phyloP scores from a whole-genome alignment of 2,797 vertebrate genomes.

The Brachyalestes nurse region DNA sequence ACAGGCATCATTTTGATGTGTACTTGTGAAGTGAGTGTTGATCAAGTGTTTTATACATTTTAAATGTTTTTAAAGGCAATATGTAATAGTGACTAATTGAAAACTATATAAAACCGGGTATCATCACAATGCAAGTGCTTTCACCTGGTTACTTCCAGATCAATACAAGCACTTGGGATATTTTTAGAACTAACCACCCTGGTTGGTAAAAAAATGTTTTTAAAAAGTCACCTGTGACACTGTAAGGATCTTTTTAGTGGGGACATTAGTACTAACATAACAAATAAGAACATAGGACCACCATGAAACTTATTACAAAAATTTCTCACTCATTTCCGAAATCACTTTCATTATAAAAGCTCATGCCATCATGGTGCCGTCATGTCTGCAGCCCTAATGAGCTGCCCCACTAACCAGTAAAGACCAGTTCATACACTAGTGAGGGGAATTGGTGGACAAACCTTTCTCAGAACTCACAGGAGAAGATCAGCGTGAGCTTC shows the following conservation, averaged over 20 bases:
- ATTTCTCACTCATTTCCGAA: constrained; percentile 61
- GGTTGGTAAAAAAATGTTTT: too few relatives aligned
- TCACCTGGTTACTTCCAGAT: not conserved
- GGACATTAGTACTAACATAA: constrained; percentile 2
- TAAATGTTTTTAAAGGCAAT: not conserved
- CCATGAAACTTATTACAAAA: constrained; percentile 52
- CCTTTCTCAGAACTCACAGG: constrained; percentile 50
- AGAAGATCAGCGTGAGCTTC: constrained; percentile 33
- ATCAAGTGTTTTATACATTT: constrained; percentile 20
- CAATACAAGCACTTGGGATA: not conserved
- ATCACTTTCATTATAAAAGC: constrained; percentile 45
- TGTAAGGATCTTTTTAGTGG: too few relatives aligned
- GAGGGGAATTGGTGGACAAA: constrained; percentile 36
- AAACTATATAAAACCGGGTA: not conserved
- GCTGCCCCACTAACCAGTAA: constrained; percentile 1
- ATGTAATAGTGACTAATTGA: not conserved
- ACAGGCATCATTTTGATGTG: not conserved
- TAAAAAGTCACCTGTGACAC: too few relatives aligned
- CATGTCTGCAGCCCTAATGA: constrained; percentile 44
- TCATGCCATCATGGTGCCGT: constrained; percentile 31
- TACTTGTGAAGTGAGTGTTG: constrained; percentile 30
- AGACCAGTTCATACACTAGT: constrained; percentile 53
- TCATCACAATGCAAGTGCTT: not conserved
- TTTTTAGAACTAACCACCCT: not conserved
- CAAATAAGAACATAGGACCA: not conserved